phyloP scores from a whole-genome alignment of 2,888 invertebrate genomes.

The Prosopocoilus inquinatus region DNA sequence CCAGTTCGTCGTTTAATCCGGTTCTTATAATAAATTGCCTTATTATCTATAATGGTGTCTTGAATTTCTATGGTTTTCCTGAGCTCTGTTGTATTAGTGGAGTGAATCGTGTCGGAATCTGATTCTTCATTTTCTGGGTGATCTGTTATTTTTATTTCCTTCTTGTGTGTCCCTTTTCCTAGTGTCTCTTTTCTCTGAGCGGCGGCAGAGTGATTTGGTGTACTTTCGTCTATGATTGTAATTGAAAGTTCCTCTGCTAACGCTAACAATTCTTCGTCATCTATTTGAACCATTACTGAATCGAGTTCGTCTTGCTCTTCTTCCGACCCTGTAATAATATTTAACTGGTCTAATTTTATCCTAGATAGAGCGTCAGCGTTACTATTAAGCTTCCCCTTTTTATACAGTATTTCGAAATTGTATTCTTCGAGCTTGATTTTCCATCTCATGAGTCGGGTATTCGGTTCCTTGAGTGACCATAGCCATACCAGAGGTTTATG shows the following conservation, averaged over 20 bases:
- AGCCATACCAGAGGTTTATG: constrained; percentile 24
- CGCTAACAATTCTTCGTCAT: constrained; percentile 3
- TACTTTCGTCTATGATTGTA: neutral
- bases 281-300: neutral
- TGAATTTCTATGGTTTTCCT: constrained; percentile 4
- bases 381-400: constrained; percentile 14
- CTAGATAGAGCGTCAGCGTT: constrained; percentile 17
- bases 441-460: constrained; percentile 3
- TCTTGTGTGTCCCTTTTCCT: too few species aligned
- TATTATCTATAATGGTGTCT: constrained; percentile 1
- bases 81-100: neutral
- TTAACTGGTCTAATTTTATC: constrained; percentile 3
- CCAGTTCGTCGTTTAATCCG: neutral
- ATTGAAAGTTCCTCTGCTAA: constrained; percentile 2
- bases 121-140: neutral
- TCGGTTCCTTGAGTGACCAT: constrained; percentile 7
- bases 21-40: constrained; percentile 1
- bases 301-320: neutral
- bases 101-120: neutral
- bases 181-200: too few species aligned
- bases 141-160: too few species aligned
- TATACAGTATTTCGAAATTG: constrained; percentile 15
- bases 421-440: neutral
- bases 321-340: neutral
- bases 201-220: too few species aligned